Evolutionary conservation across 2,113 vertebrate genomes (phyloP), one percentile per base, ranked within the genome.

Genomic region (Sinocyclocheilus anophthalmus): DNA sequence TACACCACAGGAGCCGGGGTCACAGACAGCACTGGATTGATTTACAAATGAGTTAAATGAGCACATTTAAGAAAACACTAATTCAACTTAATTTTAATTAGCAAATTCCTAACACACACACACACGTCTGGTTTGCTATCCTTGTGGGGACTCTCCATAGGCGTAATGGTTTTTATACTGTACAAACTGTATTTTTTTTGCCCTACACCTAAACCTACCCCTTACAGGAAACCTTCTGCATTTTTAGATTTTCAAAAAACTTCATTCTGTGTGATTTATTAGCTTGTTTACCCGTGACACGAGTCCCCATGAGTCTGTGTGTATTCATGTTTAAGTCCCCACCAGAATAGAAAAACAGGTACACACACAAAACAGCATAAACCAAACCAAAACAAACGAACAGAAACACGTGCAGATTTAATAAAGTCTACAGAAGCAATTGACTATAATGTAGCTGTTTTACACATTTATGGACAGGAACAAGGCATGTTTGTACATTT

Each of bases 1-100:
- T 81, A 81, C 20, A 57, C 77, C 76, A 78, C 86, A 26, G 13
- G 26, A 69, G 8, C n/a, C 3, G 10, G 72, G 63, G 26, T 86
- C 65, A 45, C 37, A 82, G 59, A 81, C 20, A 3, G 13, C 26
- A 33, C 26, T 69, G 65, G 30, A 69, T 37, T 7, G 30, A 37
- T 69, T 69, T 9, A 18, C 65, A 20, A 70, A 8, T 33, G 0
- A 69, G 76, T 73, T 48, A 13, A 84, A 80, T 42, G 2, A 48
- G 37, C 26, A 1, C 45, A 30, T 81, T 61, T 73, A 12, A 73
- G 18, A 24, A 65, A 13, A 65, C 11, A 26, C 7, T 7, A 14
- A 18, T 45, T 76, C 11, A 65, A 26, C 24, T 26, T 65, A 2
- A 65, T 13, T 5, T 65, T 69, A 1, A 69, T 33, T 69, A 0